Conservation (phyloP, 2,888 invertebrate species). For the Hipparchia sbordonii region DNA sequence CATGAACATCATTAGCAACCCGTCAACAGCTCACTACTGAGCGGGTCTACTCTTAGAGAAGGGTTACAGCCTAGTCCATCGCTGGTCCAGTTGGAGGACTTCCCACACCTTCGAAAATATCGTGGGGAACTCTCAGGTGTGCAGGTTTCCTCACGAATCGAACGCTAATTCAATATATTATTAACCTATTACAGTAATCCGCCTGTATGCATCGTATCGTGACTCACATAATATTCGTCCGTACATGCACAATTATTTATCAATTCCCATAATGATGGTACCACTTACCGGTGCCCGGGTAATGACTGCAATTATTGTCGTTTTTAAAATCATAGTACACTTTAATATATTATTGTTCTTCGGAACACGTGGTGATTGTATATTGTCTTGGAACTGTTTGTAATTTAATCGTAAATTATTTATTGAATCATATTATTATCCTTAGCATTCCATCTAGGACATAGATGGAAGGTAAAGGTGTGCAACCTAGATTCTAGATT, state of each 20-base stretch:
- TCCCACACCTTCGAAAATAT: no score
- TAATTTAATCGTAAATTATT: constrained; percentile 6
- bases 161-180: constrained; percentile 1
- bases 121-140: no score
- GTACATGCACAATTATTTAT: constrained; percentile 67
- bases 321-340: constrained; percentile 43
- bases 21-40: no score
- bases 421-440: not conserved
- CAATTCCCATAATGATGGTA: constrained; percentile 69
- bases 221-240: constrained; percentile 26
- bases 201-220: constrained; percentile 30
- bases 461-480: no score
- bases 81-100: no score
- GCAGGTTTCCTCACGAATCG: not conserved
- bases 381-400: constrained; percentile 6
- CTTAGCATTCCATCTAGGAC: no score
- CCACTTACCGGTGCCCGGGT: constrained; percentile 47
- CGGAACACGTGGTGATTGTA: constrained; percentile 38
- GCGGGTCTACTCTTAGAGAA: no score
- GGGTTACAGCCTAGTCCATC: no score
- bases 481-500: not conserved
- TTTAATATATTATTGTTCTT: constrained; percentile 21
- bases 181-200: not conserved
- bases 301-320: constrained; percentile 63
- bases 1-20: no score